Evolutionary conservation across 2,113 vertebrate species (phyloP).

Genomic region (Chaenocephalus aceratus): DNA sequence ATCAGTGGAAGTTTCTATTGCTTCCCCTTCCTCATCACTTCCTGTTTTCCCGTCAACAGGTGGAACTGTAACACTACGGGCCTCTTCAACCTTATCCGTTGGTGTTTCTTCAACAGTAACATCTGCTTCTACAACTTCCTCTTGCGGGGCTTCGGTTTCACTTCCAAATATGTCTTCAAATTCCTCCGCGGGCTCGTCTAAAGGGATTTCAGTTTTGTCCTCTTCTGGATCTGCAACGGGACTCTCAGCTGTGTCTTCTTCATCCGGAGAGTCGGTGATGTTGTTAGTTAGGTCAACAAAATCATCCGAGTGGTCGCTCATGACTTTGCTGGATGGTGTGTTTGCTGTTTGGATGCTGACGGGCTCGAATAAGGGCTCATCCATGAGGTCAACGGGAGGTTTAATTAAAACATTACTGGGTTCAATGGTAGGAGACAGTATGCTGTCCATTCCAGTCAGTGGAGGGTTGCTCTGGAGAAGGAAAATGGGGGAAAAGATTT

Average conservation of each 20-base stretch:
- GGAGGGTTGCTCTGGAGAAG: conserved; percentile 66
- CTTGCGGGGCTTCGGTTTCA: conserved; percentile 42
- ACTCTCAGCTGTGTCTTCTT: not conserved
- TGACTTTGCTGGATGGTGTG: conserved; percentile 26
- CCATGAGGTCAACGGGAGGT: conserved; percentile 59
- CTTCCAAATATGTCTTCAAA: conserved; percentile 72
- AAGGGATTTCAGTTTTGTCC: conserved; percentile 26
- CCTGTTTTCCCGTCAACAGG: conserved; percentile 13
- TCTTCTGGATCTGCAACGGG: not conserved
- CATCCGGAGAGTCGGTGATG: conserved; percentile 19
- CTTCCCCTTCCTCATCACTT: conserved; percentile 34
- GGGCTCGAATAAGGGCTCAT: conserved; percentile 36
- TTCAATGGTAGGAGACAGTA: conserved; percentile 23
- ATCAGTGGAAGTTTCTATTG: conserved; percentile 23
- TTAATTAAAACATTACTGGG: conserved; percentile 26
- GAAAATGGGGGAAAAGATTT: not conserved
- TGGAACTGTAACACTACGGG: not conserved
- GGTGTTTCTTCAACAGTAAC: conserved; percentile 27
- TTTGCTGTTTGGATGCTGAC: conserved; percentile 37
- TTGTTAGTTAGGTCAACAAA: conserved; percentile 71
- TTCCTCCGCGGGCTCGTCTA: conserved; percentile 55
- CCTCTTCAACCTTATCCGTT: conserved; percentile 14
- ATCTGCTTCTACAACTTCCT: conserved; percentile 28
- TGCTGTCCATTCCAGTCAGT: conserved; percentile 55
- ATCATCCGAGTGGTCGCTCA: conserved; percentile 62